These are phyloP conservation scores for Gnathonemus echidnorhynchus DNA, from an alignment of 2,113 vertebrate genomes.

Conservation along the genomic window DNA sequence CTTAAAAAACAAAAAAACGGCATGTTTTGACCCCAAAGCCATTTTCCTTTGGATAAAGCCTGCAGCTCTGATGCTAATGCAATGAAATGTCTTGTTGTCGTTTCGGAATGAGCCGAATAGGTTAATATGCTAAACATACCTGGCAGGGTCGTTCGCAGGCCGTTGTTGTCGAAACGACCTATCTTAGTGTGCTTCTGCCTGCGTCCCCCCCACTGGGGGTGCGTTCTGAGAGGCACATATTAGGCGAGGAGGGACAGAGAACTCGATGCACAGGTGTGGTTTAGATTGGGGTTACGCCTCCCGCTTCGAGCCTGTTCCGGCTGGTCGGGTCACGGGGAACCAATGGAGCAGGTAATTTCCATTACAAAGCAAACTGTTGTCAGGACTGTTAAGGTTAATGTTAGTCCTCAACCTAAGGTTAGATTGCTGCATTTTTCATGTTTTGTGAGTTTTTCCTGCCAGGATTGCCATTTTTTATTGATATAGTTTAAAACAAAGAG, in stretches of 20 bases:
- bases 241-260: background rate
- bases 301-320: slow-evolving; percentile 21
- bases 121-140: background rate
- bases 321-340: slow-evolving; percentile 1
- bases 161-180: slow-evolving; percentile 32
- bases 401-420: slow-evolving; percentile 4
- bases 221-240: background rate
- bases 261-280: slow-evolving; percentile 10
- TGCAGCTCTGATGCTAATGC: background rate
- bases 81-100: background rate
- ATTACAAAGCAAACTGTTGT: slow-evolving; percentile 30
- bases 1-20: background rate
- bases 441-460: background rate
- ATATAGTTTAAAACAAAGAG: background rate
- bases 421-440: background rate
- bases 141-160: background rate
- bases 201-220: background rate
- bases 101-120: background rate
- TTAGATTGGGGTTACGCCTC: slow-evolving; percentile 14
- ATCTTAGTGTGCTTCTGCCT: background rate
- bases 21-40: background rate
- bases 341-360: slow-evolving; percentile 22
- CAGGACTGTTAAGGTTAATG: slow-evolving; percentile 17
- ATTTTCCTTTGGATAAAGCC: background rate
- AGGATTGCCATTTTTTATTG: background rate